Conservation (phyloP, 1,140 invertebrate species). For the Macrosteles quadrilineatus region DNA sequence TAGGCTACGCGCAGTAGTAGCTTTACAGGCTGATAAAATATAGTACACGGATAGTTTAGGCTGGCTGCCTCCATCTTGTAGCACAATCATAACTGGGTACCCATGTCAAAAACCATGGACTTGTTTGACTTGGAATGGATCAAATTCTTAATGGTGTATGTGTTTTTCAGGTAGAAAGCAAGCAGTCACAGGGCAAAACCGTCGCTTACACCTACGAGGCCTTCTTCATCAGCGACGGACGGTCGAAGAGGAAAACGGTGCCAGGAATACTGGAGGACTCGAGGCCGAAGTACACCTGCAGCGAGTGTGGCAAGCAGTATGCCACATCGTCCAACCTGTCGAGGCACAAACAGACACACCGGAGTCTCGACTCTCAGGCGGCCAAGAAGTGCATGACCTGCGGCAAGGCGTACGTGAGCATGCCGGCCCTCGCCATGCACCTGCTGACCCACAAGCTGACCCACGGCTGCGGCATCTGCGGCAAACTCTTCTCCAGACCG, state of each 20-base stretch:
- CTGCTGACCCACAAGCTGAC: conserved; percentile 88
- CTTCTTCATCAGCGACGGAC: conserved; percentile 92
- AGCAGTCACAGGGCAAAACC: conserved; percentile 61
- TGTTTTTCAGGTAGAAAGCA: conserved; percentile 30
- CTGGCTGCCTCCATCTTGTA: too few species aligned
- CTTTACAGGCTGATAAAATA: too few species aligned
- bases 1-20: too few species aligned
- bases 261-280: conserved; percentile 28
- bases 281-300: conserved; percentile 78
- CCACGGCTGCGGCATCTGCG: conserved; percentile 90
- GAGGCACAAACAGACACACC: conserved; percentile 90
- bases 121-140: too few species aligned
- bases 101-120: too few species aligned
- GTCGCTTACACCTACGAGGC: conserved; percentile 91
- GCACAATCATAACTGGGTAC: too few species aligned
- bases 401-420: conserved; percentile 94
- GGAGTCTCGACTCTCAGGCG: conserved; percentile 87
- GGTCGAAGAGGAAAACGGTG: conserved; percentile 66
- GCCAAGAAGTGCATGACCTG: conserved; percentile 95
- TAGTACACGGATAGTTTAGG: too few species aligned
- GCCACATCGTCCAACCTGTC: conserved; percentile 96
- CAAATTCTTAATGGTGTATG: too few species aligned
- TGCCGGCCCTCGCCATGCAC: conserved; percentile 98
- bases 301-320: conserved; percentile 95
- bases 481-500: conserved; percentile 88